Evolutionary conservation across 1,140 invertebrate species (phyloP).

Genomic region (Drosophila ambigua): DNA sequence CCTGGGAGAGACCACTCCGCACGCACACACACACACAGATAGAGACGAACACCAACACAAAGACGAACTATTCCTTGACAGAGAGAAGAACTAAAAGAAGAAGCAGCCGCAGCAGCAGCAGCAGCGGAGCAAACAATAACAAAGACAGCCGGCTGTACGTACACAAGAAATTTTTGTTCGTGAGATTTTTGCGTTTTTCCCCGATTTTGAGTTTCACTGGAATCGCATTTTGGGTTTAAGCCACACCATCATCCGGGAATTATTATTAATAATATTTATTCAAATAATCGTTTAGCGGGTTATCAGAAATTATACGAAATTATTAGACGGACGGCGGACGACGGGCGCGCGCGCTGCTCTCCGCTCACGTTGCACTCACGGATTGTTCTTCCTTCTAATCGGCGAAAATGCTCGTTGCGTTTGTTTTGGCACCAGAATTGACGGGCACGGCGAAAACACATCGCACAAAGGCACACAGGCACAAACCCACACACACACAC

Average conservation of each 20-base stretch:
- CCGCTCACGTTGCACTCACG: constrained; percentile 80
- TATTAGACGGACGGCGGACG: constrained; percentile 9
- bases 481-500: constrained; percentile 35
- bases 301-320: constrained; percentile 24
- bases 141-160: constrained; percentile 37
- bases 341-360: constrained; percentile 55
- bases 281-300: constrained; percentile 28
- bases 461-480: constrained; percentile 57
- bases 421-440: constrained; percentile 83
- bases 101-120: constrained; percentile 33
- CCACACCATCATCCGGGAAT: constrained; percentile 4
- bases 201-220: constrained; percentile 20
- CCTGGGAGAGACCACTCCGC: constrained; percentile 6
- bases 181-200: constrained; percentile 7
- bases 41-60: constrained; percentile 47
- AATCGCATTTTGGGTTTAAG: constrained; percentile 9
- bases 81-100: constrained; percentile 21
- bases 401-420: constrained; percentile 79
- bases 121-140: constrained; percentile 62
- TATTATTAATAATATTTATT: constrained; percentile 21
- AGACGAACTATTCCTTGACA: constrained; percentile 56
- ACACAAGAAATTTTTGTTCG: constrained; percentile 21
- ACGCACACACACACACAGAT: constrained; percentile 14
- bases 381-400: constrained; percentile 82
- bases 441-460: constrained; percentile 71